A percentile compares a stretch with the other conserved stretches of the same genome.
phyloP scores from a whole-genome alignment of 1,140 invertebrate genomes.

The Idris sp. region DNA sequence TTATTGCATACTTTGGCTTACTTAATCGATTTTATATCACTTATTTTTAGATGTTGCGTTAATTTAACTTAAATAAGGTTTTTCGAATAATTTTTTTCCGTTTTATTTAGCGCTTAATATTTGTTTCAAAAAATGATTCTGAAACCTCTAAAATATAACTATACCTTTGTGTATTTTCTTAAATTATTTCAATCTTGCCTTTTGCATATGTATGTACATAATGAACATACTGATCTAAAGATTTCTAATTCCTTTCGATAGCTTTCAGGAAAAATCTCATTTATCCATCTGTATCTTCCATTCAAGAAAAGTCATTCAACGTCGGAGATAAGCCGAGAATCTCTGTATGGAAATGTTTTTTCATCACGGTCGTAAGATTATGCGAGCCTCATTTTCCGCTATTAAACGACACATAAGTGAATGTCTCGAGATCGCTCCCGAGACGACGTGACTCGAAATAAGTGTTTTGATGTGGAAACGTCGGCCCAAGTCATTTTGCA shows the following conservation, averaged over 20 bases:
- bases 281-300: conserved; percentile 28
- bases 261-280: conserved; percentile 12
- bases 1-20: too few relatives aligned
- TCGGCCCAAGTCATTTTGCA: conserved; percentile 37
- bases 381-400: conserved; percentile 31
- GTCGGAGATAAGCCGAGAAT: conserved; percentile 30
- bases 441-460: conserved; percentile 52
- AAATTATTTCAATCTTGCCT: too few relatives aligned
- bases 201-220: neutral
- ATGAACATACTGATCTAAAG: conserved; percentile 1
- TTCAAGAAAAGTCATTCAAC: conserved; percentile 26
- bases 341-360: conserved; percentile 46
- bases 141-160: too few relatives aligned
- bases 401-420: conserved; percentile 54
- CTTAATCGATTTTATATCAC: too few relatives aligned
- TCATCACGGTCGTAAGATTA: conserved; percentile 38
- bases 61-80: too few relatives aligned
- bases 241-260: conserved; percentile 10
- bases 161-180: too few relatives aligned
- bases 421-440: conserved; percentile 39
- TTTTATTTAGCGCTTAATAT: too few relatives aligned
- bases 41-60: too few relatives aligned
- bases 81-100: too few relatives aligned
- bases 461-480: conserved; percentile 27
- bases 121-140: too few relatives aligned